phyloP scores from a whole-genome alignment of 2,888 invertebrate species.

The Phyto melanocephala region DNA sequence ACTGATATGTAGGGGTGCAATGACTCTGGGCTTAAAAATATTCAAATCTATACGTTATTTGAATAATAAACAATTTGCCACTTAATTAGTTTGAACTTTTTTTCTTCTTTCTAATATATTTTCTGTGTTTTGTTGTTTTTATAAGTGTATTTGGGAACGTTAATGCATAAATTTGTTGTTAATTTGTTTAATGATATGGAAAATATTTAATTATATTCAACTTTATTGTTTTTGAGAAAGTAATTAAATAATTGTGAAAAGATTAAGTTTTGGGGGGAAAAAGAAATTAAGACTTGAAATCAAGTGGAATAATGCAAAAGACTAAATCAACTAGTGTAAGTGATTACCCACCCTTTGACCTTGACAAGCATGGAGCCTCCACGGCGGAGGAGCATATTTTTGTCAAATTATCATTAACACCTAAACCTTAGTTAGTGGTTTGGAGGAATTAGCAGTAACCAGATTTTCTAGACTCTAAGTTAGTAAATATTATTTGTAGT shows the following conservation, averaged over 20 bases:
- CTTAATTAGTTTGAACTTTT: conserved; percentile 60
- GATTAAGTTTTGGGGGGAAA: not conserved
- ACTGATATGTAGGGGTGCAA: conserved; percentile 50
- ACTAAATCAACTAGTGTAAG: no score
- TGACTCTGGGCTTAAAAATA: conserved; percentile 39
- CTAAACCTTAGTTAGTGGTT: no score
- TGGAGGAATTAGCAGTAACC: no score
- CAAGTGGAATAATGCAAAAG: not conserved
- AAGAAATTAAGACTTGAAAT: not conserved
- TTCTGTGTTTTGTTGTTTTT: conserved; percentile 4
- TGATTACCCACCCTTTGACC: no score
- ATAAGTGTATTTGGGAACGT: conserved; percentile 19
- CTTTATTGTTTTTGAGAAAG: not conserved
- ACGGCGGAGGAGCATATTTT: no score
- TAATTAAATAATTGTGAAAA: not conserved
- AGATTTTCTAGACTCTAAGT: no score
- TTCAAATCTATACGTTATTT: conserved; percentile 49
- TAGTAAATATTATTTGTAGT: no score
- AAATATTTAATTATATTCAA: conserved; percentile 21
- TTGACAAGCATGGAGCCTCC: no score
- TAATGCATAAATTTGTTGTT: conserved; percentile 28
- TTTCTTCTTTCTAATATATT: not conserved
- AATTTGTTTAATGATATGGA: conserved; percentile 21
- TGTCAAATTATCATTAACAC: no score
- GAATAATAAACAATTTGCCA: conserved; percentile 60